Base-by-base conservation (phyloP, 2,888 invertebrate species). In the Brenthis ino region DNA sequence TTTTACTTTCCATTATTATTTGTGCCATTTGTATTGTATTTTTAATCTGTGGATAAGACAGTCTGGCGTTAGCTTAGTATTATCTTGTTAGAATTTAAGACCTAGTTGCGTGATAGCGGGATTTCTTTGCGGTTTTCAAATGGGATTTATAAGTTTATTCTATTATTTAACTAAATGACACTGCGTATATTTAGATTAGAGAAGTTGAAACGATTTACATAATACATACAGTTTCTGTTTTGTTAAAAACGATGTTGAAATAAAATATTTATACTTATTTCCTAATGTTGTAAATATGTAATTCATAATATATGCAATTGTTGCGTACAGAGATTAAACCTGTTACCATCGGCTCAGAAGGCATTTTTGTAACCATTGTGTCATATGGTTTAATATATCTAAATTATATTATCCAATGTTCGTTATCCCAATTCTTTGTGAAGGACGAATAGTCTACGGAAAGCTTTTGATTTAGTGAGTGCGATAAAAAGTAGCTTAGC, bases 41-140 rank as follows among this genome's bases (percentile, higher is more conserved):
- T 54, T 28, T 54, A 20, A 20, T 63, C 63, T 63, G 28, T 50
- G 60, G 64, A 58, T 50, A 43, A 43, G 55, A 56, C 66, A 57
- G 70, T 53, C 70, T 64, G 60, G 55, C 63, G 65, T 56, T 71
- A 64, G 68, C 68, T 71, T 71, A 66, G 66, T 56, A 68, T 71
- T 68, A 71, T 68, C 71, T 68, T 65, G 68, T 71, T 68, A 71
- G 58, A 65, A 71, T 68, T 68, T 71, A 71, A 68, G 58, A 43
- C 64, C 71, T 55, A 54, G 64, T 57, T 64, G 56, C 57, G 65
- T 65, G 60, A 70, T 70, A 65, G 50, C 63, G 57, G 63, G 69
- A 66, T 67, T 70, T 65, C 67, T 65, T 65, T 33, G 33, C 48
- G 63, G 68, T 67, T 51, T 57, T 63, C 50, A 63, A 71, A 68